Evolutionary conservation across 35 echinoderm and acorn worm genomes (phyloP), one percentile per base, ranked within the genome.

Genomic region (Apostichopus japonicus): DNA sequence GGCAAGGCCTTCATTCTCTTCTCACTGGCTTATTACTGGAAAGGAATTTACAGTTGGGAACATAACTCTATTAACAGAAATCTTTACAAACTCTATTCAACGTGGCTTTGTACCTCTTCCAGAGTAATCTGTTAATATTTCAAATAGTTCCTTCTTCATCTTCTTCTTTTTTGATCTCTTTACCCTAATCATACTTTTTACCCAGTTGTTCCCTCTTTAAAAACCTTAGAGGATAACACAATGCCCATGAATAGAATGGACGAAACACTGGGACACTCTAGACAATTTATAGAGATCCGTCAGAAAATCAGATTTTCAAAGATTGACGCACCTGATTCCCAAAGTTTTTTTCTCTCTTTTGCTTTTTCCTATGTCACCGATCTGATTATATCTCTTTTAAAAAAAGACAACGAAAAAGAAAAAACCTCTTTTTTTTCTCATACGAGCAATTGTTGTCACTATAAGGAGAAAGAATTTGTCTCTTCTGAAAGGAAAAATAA

Each of bases 311-410:
- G 79, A 83, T 83, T 55, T 54, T 55, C 17, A 6, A 83, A 80
- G 79, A 83, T 16, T 83, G 79, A 83, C 79, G 15, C 79, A 83
- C 79, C 79, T 83, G 79, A 83, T n/a, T 11, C 11, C 63, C 19
- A 10, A 67, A 7, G 63, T 16, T 19, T 19, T 67, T 67, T 19
- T 67, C 63, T 67, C 63, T 67, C 63, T 19, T 19, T 67, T 67
- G 11, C 11, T 67, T 44, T 44, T 44, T 44, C 33, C 33, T 44
- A 44, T 44, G 33, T 19, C 63, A 19, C 63, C 63, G 19, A 67
- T 67, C 63, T 11, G 63, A 67, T 67, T 67, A 67, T 67, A 15
- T 67, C 11, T 67, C 19, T 67, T 67, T 15, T 10, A 19, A 19
- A 17, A 67, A 67, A 9, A 67, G 63, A 67, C 5, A 67, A 44